A percentile compares a stretch with the other conserved stretches of the same genome.
Evolutionary conservation across 2,797 vertebrate genomes (phyloP).

Genomic region (Moxostoma hubbsi): DNA sequence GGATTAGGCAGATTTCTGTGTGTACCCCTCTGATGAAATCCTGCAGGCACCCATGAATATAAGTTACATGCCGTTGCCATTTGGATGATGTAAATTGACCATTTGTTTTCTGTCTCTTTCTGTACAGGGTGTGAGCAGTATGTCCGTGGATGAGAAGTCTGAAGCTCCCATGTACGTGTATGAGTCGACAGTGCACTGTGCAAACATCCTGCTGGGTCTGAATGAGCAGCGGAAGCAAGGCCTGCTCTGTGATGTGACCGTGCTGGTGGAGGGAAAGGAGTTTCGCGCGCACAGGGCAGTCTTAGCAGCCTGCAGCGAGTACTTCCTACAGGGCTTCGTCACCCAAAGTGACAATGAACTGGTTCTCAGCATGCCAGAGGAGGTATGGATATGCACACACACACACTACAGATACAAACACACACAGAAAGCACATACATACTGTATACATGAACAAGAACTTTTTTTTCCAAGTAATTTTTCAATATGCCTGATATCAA

Average conservation of each 20-base stretch:
- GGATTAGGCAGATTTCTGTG: too few species aligned
- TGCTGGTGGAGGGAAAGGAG: constrained; percentile 96
- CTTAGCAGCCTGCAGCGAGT: constrained; percentile 97
- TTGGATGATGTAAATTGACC: too few species aligned
- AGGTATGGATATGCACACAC: constrained; percentile 79
- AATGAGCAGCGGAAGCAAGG: constrained; percentile 99
- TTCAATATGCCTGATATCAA: too few species aligned
- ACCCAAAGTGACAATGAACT: constrained; percentile 93
- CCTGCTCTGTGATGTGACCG: constrained; percentile 99
- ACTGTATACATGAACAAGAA: too few species aligned
- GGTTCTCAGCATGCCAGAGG: constrained; percentile 94
- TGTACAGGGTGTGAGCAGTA: constrained; percentile 97
- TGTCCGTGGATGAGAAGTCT: constrained; percentile 99
- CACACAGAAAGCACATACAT: too few species aligned
- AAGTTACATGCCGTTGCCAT: too few species aligned
- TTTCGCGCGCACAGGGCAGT: constrained; percentile 97
- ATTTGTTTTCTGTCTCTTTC: constrained; percentile 63
- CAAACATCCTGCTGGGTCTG: constrained; percentile 99
- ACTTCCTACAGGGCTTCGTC: constrained; percentile 94
- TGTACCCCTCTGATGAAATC: too few species aligned
- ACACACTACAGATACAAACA: too few species aligned
- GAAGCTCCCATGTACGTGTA: constrained; percentile 99
- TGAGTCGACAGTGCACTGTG: constrained; percentile 99
- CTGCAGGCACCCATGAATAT: too few species aligned
- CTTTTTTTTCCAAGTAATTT: too few species aligned